phyloP scores from a whole-genome alignment of 2,888 invertebrate genomes.

The Unio delphinus region DNA sequence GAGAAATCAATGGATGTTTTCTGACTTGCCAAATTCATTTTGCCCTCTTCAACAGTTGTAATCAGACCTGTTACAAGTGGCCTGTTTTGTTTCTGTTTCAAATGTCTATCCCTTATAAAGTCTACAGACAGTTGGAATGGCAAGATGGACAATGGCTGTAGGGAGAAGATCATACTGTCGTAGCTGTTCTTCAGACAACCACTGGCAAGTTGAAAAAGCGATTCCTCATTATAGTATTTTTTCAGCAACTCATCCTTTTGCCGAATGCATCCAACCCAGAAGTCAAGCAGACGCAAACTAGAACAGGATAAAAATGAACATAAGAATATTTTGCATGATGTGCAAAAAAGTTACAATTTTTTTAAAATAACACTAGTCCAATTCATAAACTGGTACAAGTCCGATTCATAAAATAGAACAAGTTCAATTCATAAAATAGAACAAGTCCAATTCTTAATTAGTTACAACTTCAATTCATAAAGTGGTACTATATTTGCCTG shows the following conservation, averaged over 20 bases:
- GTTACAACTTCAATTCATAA: too few relatives aligned
- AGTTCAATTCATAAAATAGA: too few relatives aligned
- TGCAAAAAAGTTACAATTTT: not conserved
- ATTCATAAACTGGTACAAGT: too few relatives aligned
- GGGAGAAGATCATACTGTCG: conserved; percentile 82
- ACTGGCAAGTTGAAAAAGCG: conserved; percentile 80
- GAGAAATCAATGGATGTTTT: conserved; percentile 1
- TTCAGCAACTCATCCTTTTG: conserved; percentile 86
- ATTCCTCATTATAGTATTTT: conserved; percentile 85
- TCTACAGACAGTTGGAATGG: conserved; percentile 83
- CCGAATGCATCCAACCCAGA: conserved; percentile 89
- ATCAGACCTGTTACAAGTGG: conserved; percentile 29
- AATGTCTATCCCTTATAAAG: conserved; percentile 38
- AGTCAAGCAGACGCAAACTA: conserved; percentile 88
- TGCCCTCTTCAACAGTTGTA: conserved; percentile 26
- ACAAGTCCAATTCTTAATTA: too few relatives aligned
- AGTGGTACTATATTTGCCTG: too few relatives aligned
- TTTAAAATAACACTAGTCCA: too few relatives aligned
- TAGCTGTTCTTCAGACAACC: conserved; percentile 77
- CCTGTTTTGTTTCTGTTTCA: conserved; percentile 5
- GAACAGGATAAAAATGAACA: conserved; percentile 34
- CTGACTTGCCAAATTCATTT: conserved; percentile 25
- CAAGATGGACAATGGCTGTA: conserved; percentile 85
- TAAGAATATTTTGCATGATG: not conserved
- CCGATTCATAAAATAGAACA: too few relatives aligned